These are phyloP conservation scores for Butorides virescens DNA, from an alignment of 2,113 vertebrate species.

Conservation along the genomic window DNA sequence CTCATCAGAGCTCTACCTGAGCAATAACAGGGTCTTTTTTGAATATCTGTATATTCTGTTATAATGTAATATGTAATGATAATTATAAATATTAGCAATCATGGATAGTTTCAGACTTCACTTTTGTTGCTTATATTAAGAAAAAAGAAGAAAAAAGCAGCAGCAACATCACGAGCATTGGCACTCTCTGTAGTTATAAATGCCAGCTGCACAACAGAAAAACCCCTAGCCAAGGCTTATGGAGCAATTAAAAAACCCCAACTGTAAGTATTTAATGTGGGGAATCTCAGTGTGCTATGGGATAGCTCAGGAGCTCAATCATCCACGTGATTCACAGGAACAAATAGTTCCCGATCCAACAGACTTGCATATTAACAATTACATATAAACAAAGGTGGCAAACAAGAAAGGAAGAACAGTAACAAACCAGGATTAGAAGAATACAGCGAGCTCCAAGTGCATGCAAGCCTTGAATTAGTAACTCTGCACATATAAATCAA, in stretches of 20 bases:
- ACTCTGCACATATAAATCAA: not conserved
- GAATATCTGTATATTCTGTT: not conserved
- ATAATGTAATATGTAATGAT: not conserved
- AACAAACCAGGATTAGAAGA: not conserved
- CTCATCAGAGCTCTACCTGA: not conserved
- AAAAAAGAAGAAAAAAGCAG: not conserved
- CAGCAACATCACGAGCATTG: not conserved
- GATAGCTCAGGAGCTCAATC: not conserved
- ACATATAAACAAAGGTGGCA: not conserved
- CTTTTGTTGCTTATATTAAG: not conserved
- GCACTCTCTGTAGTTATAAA: not conserved
- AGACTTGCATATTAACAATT: not conserved
- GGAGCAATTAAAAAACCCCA: not conserved
- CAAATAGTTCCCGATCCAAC: not conserved
- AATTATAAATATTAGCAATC: not conserved
- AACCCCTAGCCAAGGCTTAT: not conserved
- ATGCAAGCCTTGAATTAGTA: not conserved
- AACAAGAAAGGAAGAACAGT: not conserved
- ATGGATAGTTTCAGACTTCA: not conserved
- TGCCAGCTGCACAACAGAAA: not conserved
- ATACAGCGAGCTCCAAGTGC: not conserved
- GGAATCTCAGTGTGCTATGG: not conserved
- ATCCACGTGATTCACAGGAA: not conserved
- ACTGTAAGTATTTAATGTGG: not conserved
- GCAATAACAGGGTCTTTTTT: not conserved